A percentile compares a stretch with the other conserved stretches of the same genome.
Conservation (phyloP, 2,888 invertebrate species). For the Ecliptopera silaceata region DNA sequence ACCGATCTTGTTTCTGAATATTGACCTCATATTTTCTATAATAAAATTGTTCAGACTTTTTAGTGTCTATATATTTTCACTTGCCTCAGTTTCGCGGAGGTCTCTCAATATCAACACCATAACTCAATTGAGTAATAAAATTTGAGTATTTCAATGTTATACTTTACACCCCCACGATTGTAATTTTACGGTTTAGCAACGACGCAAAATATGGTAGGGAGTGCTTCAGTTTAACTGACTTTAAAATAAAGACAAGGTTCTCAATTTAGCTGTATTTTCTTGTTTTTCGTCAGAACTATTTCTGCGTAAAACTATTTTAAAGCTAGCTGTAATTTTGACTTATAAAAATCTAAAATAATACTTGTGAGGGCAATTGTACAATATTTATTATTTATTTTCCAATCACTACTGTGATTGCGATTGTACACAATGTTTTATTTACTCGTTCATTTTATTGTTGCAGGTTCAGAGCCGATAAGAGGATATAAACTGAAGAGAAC, state of each 20-base stretch:
- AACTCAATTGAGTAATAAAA: conserved; percentile 39
- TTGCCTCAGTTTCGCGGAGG: conserved; percentile 13
- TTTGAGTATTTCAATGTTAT: conserved; percentile 24
- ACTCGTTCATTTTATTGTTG: conserved; percentile 48
- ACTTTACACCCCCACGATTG: conserved; percentile 55
- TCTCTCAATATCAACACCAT: conserved; percentile 38
- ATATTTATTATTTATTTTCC: not conserved
- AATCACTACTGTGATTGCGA: conserved; percentile 37
- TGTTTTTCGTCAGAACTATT: too few relatives aligned
- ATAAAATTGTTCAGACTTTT: too few relatives aligned
- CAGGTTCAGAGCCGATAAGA: conserved; percentile 31
- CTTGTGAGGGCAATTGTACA: too few relatives aligned
- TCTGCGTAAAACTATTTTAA: too few relatives aligned
- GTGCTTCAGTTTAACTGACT: not conserved
- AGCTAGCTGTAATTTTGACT: too few relatives aligned
- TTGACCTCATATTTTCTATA: too few relatives aligned
- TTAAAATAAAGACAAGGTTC: too few relatives aligned
- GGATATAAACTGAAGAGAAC: conserved; percentile 11
- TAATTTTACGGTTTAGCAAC: conserved; percentile 51
- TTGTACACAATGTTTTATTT: conserved; percentile 42
- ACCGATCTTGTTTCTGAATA: too few relatives aligned
- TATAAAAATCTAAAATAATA: too few relatives aligned
- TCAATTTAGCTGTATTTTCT: too few relatives aligned
- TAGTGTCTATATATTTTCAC: not conserved
- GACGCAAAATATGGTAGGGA: conserved; percentile 28